Base-by-base conservation (phyloP, 2,888 invertebrate genomes). In the Aphodius sticticus region DNA sequence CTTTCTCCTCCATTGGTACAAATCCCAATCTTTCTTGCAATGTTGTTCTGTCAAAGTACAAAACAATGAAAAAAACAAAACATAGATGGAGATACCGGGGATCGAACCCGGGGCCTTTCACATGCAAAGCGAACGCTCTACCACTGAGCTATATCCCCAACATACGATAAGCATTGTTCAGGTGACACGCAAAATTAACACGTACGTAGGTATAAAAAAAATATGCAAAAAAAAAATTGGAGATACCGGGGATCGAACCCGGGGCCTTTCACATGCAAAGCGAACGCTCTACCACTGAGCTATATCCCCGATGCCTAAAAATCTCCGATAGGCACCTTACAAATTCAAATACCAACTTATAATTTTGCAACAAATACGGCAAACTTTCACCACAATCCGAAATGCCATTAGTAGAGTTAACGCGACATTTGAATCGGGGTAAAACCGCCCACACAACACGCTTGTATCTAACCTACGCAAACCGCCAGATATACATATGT, bases 91-190 rank as follows among this genome's bases (percentile, higher is more conserved):
- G 95, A 95, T 96, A 95, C 96, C 95, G 96, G 96, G 96, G 96
- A 96, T 97, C 95, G 96, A 96, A 96, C 96, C 96, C 96, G 95
- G 96, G 96, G 95, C 96, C 96, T 96, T 96, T 96, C 96, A 96
- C 96, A 96, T 96, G 96, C 96, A 96, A 97, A 97, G 96, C 96
- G 96, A 96, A 96, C 96, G 96, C 96, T 96, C 96, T 96, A 96
- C 96, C 96, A 96, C 96, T 96, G 96, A 96, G 96, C 96, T 96
- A 96, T 96, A 96, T 96, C 96, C 93, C 93, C 93, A 16, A 14
- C 26, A 26, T 26, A 26, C 26, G 26, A 26, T 26, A 26, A 26
- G 3, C 26, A 26, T 26, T 26, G 26, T 26, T 26, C 26, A 26
- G 26, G 26, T 26, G 26, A 26, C 2, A 26, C 26, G 26, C 26